Base-by-base conservation (phyloP, 2,888 invertebrate species). In the Dryococelus australis region DNA sequence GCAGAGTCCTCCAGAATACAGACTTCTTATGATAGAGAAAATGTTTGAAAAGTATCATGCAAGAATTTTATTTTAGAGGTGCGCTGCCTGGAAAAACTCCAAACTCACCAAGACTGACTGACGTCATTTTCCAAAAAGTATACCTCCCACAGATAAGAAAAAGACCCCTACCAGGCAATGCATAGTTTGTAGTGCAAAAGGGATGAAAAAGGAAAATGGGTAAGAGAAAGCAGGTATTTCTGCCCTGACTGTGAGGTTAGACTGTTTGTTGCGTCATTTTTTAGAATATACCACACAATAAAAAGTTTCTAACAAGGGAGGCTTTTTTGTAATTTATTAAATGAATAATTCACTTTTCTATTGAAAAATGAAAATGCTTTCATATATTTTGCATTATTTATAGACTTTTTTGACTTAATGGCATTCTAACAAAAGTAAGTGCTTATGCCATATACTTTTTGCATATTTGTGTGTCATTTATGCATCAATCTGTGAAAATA, bases 31-130 rank as follows among this genome's bases (percentile, higher is more conserved):
- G 20, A 10, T 83, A 20, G 35, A 83, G n/a, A 83, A 83, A 6
- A 83, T 83, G 83, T 35, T 83, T 83, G 83, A 83, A 24, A 28
- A 83, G 24, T 83, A 83, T 24, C 83, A 83, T 43, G 0, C 28
- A 1, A 35, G 20, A 27, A 35, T 83, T 83, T 27, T 83, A 35
- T 35, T 83, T 35, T 35, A 2, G 43, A 6, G 83, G 83, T 16
- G 83, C 8, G 26, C 9, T 35, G 28, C 83, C 83, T 35, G 35
- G 83, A 83, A 83, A 35, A 35, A 83, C 83, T 35, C 83, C 83
- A 35, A 83, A 83, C n/a, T 27, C 83, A 83, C 28, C 28, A 8
- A 24, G 83, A 24, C n/a, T 83, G 13, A 83, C 83, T 24, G 20
- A 0, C 27, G 35, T 35, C 83, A 83, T 24, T 83, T 83, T 24